Conservation (phyloP, 1,140 invertebrate species). For the Megalopta genalis region DNA sequence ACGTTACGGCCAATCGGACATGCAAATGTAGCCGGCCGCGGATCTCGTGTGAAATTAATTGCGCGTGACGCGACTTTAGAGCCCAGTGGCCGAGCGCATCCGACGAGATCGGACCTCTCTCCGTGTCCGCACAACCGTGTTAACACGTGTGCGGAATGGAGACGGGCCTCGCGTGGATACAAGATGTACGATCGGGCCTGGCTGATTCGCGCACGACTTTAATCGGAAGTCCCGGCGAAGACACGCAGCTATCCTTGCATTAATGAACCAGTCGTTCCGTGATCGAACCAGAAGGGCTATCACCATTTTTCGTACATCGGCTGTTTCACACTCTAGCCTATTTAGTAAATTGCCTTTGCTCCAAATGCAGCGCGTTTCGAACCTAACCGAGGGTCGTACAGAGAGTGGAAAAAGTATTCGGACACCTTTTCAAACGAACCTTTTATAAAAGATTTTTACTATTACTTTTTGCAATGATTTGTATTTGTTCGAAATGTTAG, state of each 20-base stretch:
- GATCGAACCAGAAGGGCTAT: too few species aligned
- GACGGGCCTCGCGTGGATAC: conserved; percentile 24
- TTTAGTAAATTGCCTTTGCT: too few species aligned
- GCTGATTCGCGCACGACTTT: conserved; percentile 1
- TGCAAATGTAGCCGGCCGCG: conserved; percentile 62
- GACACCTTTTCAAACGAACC: too few species aligned
- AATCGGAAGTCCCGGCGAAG: conserved; percentile 5
- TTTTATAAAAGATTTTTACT: too few species aligned
- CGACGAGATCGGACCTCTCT: conserved; percentile 9
- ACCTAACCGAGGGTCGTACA: too few species aligned
- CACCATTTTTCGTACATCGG: too few species aligned
- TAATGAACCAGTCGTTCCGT: not conserved
- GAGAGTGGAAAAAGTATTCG: too few species aligned
- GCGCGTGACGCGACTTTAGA: conserved; percentile 50
- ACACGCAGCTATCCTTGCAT: not conserved
- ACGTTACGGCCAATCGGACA: conserved; percentile 57
- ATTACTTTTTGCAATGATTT: too few species aligned
- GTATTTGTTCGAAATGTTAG: too few species aligned
- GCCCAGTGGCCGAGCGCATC: conserved; percentile 33
- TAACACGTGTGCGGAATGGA: conserved; percentile 36
- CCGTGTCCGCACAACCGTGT: conserved; percentile 15
- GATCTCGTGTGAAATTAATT: conserved; percentile 66
- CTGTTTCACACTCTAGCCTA: not conserved
- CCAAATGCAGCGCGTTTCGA: too few species aligned
- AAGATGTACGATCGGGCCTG: conserved; percentile 22